Percentiles rank a stretch among this genome's conserved stretches.
Conservation (phyloP, 2,113 vertebrate species). For the Copsychus sechellarum region DNA sequence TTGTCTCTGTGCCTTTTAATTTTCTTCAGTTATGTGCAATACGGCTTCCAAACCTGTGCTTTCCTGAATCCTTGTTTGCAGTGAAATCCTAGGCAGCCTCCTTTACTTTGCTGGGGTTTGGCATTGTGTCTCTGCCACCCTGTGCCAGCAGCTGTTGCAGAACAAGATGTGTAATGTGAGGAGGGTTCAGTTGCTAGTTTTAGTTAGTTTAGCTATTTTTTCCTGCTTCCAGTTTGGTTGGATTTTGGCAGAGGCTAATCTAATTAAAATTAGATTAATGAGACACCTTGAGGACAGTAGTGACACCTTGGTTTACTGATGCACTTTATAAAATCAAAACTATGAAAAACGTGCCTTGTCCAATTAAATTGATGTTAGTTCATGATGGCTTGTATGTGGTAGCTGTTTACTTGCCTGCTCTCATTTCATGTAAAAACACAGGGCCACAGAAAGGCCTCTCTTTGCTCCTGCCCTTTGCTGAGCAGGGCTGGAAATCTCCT, state of each 20-base stretch:
- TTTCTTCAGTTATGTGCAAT: not conserved
- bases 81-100: not conserved
- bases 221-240: not conserved
- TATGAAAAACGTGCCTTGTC: not conserved
- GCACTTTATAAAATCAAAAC: not conserved
- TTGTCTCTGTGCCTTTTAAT: not conserved
- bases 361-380: not conserved
- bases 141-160: not conserved
- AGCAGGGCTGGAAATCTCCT: not conserved
- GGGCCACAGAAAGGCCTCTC: not conserved
- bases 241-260: not conserved
- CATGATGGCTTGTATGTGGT: accelerated
- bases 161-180: not conserved
- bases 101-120: not conserved
- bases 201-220: not conserved
- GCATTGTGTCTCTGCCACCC: not conserved
- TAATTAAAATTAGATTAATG: not conserved
- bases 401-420: not conserved
- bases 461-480: not conserved
- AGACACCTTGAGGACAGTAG: not conserved
- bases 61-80: not conserved
- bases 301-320: not conserved
- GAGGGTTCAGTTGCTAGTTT: not conserved
- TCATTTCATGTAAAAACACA: not conserved
- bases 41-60: not conserved